phyloP scores from a whole-genome alignment of 2,797 vertebrate species.

The Diplodus puntazzo region DNA sequence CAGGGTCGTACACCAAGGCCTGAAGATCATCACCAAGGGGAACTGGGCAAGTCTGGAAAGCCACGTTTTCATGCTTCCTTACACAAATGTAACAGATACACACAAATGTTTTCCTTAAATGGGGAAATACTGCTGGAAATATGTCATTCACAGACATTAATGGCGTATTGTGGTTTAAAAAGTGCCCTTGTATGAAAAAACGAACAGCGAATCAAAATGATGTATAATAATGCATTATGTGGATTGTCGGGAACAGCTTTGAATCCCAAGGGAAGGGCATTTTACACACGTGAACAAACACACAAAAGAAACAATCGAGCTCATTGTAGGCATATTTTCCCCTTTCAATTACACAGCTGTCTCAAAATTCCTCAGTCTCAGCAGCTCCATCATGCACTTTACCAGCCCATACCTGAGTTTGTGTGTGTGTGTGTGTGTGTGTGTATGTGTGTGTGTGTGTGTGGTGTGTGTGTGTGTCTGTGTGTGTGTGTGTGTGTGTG shows the following conservation, averaged over 20 bases:
- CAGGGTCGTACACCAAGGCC: slow-evolving; percentile 55
- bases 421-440: not conserved
- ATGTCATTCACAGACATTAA: not conserved
- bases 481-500: slow-evolving; percentile 13
- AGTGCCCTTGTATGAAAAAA: not conserved
- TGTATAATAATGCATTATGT: slow-evolving; percentile 10
- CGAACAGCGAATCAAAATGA: not conserved
- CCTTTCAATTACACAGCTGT: slow-evolving; percentile 69
- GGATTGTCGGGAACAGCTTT: slow-evolving; percentile 27
- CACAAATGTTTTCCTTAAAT: slow-evolving; percentile 47
- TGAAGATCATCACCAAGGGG: slow-evolving; percentile 71
- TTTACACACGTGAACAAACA: not conserved
- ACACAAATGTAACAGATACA: slow-evolving; percentile 76
- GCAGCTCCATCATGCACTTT: slow-evolving; percentile 59
- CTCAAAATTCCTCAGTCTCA: slow-evolving; percentile 68
- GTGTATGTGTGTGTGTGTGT: not conserved
- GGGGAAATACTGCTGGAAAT: slow-evolving; percentile 35
- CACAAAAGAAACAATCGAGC: slow-evolving; percentile 31
- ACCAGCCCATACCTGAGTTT: slow-evolving; percentile 59
- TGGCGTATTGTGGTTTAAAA: slow-evolving; percentile 6
- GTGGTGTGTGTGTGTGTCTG: not conserved
- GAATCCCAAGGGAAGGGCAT: slow-evolving; percentile 14
- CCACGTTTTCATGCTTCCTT: slow-evolving; percentile 70
- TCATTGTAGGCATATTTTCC: slow-evolving; percentile 59
- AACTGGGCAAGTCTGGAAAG: slow-evolving; percentile 55